Evolutionary conservation across 1,140 invertebrate genomes (phyloP).

Genomic region (Heliothis virescens): DNA sequence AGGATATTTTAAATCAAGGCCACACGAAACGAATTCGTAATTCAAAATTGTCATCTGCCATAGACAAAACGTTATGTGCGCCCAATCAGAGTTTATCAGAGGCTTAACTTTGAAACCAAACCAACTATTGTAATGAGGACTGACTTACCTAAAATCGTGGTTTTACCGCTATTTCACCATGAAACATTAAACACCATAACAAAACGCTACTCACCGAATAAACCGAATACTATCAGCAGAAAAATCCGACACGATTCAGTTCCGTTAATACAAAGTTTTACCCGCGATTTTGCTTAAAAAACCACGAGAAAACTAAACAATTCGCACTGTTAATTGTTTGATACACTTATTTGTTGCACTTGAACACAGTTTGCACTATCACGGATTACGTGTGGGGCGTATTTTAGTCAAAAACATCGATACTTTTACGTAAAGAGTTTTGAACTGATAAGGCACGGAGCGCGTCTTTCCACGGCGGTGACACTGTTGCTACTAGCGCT

Average conservation of each 20-base stretch:
- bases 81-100: background rate
- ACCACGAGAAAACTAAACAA: constrained; percentile 69
- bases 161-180: constrained; percentile 64
- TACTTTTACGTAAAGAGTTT: constrained; percentile 73
- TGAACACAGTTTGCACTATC: constrained; percentile 63
- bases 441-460: constrained; percentile 54
- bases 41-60: constrained; percentile 15
- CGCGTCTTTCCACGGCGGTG: constrained; percentile 58
- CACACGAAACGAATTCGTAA: background rate
- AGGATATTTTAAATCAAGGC: background rate
- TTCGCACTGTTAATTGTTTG: constrained; percentile 53
- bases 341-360: constrained; percentile 61
- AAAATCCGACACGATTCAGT: constrained; percentile 64
- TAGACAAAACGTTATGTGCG: background rate
- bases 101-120: constrained; percentile 11
- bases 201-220: constrained; percentile 71
- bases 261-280: constrained; percentile 63
- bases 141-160: constrained; percentile 23
- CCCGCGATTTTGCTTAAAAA: constrained; percentile 67
- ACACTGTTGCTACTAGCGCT: constrained; percentile 64
- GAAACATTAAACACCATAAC: constrained; percentile 66
- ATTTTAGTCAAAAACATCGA: constrained; percentile 67
- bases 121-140: constrained; percentile 8
- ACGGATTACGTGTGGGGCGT: constrained; percentile 59
- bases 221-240: constrained; percentile 62